Percentiles rank a stretch among this genome's conserved stretches.
phyloP scores from a whole-genome alignment of 92 coral and sea anemone genomes.

The Epizoanthus stellaris region DNA sequence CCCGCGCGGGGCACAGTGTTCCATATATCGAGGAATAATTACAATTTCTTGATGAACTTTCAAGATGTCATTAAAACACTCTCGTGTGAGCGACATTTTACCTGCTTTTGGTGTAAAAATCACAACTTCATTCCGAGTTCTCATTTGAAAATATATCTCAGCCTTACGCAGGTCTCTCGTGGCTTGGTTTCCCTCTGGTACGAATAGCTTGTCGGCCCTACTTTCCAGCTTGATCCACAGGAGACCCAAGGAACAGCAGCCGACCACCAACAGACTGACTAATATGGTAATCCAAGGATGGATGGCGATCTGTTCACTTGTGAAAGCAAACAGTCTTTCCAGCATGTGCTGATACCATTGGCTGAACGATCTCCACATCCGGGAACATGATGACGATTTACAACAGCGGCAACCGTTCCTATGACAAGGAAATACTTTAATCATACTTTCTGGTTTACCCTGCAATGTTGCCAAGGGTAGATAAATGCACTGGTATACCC shows the following conservation, averaged over 20 bases:
- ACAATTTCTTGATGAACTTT: constrained; percentile 48
- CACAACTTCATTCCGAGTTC: constrained; percentile 42
- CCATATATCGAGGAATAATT: constrained; percentile 36
- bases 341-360: constrained; percentile 44
- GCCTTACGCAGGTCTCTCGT: constrained; percentile 46
- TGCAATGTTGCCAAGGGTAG: too few relatives aligned
- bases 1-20: constrained; percentile 41
- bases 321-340: constrained; percentile 54
- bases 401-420: neutral
- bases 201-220: constrained; percentile 57
- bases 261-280: constrained; percentile 35
- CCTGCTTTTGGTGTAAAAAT: constrained; percentile 50
- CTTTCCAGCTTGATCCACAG: constrained; percentile 36
- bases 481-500: too few relatives aligned
- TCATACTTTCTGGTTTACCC: too few relatives aligned
- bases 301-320: constrained; percentile 55
- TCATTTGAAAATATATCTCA: constrained; percentile 48
- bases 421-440: neutral
- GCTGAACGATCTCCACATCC: constrained; percentile 28
- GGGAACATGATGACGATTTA: neutral
- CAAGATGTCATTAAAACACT: constrained; percentile 60
- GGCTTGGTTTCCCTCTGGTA: constrained; percentile 60
- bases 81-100: constrained; percentile 40
- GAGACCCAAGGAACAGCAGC: constrained; percentile 52
- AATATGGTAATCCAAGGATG: constrained; percentile 54